Percentiles rank a stretch among this genome's conserved stretches.
These are phyloP conservation scores for Nycticorax nycticorax DNA, from an alignment of 2,113 vertebrate species.

Conservation along the genomic window DNA sequence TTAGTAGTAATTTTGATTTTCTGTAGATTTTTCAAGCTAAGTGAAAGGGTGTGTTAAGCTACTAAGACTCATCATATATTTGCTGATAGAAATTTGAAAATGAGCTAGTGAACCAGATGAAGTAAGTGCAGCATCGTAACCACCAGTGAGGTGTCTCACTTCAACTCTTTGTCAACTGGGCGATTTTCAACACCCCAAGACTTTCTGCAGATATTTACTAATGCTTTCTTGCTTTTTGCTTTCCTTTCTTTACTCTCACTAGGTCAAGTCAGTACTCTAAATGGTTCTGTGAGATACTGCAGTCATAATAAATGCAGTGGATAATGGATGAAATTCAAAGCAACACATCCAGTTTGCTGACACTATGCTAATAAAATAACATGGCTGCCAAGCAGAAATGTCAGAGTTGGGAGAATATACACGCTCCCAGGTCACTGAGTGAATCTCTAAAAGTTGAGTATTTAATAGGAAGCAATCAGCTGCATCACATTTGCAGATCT, in stretches of 20 bases:
- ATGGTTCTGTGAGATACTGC: not conserved
- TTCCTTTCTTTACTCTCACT: not conserved
- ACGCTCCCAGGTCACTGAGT: not conserved
- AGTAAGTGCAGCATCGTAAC: not conserved
- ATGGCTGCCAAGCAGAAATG: constrained; percentile 27
- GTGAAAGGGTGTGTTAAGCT: constrained; percentile 33
- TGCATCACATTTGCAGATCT: constrained; percentile 3
- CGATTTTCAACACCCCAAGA: not conserved
- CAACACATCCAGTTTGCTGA: constrained; percentile 1
- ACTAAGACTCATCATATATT: not conserved
- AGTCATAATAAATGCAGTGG: not conserved
- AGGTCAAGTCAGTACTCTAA: not conserved
- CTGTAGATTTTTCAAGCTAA: constrained; percentile 57
- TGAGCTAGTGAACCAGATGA: constrained; percentile 19
- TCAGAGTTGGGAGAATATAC: not conserved
- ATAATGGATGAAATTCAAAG: constrained; percentile 19
- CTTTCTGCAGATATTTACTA: not conserved
- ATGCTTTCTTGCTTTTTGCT: not conserved
- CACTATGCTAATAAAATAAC: constrained; percentile 18
- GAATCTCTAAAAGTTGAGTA: not conserved
- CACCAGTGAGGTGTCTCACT: not conserved
- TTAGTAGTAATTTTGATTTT: constrained; percentile 65
- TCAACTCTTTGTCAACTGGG: not conserved
- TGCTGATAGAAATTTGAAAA: constrained; percentile 44
- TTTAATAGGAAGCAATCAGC: not conserved